A percentile compares a stretch with the other conserved stretches of the same genome.
Evolutionary conservation across 2,113 vertebrate genomes (phyloP).

Genomic region (Sapayoa aenigma): DNA sequence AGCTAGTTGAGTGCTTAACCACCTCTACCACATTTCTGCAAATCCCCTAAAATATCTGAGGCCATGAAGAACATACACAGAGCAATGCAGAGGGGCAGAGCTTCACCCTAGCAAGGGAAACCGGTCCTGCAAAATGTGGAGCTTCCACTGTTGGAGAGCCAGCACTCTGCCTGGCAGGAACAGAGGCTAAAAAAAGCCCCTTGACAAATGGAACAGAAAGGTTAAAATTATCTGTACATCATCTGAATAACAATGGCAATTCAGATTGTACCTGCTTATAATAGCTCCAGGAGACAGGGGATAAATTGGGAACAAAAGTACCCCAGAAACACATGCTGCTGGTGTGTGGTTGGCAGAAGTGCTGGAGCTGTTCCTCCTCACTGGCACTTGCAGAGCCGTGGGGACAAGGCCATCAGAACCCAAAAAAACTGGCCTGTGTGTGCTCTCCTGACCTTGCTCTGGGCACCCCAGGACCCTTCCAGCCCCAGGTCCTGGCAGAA

Average conservation of each 20-base stretch:
- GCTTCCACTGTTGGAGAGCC: background rate
- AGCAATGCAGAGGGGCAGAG: background rate
- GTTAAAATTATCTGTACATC: constrained; percentile 65
- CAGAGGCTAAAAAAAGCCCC: constrained; percentile 52
- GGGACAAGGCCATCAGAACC: background rate
- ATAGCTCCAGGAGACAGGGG: constrained; percentile 51
- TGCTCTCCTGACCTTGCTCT: background rate
- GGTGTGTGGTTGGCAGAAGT: background rate
- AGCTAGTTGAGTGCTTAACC: background rate
- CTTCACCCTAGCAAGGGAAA: background rate
- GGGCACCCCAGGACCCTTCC: background rate
- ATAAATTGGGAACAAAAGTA: constrained; percentile 57
- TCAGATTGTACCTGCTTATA: constrained; percentile 59
- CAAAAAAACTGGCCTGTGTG: background rate
- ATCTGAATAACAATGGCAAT: constrained; percentile 68
- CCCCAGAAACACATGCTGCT: constrained; percentile 14
- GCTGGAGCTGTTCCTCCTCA: background rate
- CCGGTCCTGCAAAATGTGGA: background rate
- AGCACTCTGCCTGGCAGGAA: background rate
- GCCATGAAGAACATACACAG: background rate
- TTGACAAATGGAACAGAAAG: constrained; percentile 65
- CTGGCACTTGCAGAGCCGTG: rapidly evolving
- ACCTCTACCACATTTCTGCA: background rate
- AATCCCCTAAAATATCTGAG: background rate
- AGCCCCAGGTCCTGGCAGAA: rapidly evolving